These are phyloP conservation scores for Patella vulgata DNA, from an alignment of 1,140 invertebrate genomes.

Conservation along the genomic window DNA sequence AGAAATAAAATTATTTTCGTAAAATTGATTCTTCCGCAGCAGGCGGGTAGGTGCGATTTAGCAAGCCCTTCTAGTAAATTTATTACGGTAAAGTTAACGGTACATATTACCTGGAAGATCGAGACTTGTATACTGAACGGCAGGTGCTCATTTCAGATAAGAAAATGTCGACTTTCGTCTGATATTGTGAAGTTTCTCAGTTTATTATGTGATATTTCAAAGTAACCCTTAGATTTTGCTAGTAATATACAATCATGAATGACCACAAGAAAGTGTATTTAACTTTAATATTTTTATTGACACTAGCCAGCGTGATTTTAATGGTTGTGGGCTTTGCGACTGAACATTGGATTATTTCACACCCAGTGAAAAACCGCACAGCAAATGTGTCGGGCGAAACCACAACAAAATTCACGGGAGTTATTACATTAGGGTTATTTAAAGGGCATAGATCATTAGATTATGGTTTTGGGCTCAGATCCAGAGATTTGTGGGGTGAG, in stretches of 20 bases:
- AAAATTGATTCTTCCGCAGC: no score
- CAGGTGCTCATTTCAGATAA: no score
- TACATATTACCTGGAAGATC: no score
- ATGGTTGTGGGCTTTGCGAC: slow-evolving; percentile 86
- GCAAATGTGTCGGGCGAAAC: slow-evolving; percentile 17
- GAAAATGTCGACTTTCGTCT: no score
- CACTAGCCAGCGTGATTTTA: slow-evolving; percentile 82
- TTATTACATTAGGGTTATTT: slow-evolving; percentile 45
- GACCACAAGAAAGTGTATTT: slow-evolving; percentile 72
- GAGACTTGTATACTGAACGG: no score
- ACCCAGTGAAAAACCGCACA: slow-evolving; percentile 73
- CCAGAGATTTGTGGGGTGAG: slow-evolving; percentile 19
- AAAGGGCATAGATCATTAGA: slow-evolving; percentile 34
- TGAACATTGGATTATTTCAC: slow-evolving; percentile 86
- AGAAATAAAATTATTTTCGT: no score
- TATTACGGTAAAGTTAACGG: no score
- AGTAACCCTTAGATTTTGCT: no score
- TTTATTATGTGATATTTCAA: no score
- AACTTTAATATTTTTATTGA: slow-evolving; percentile 88
- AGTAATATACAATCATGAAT: slow-evolving; percentile 29
- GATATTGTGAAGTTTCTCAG: no score
- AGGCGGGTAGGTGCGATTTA: no score
- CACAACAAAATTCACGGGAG: slow-evolving; percentile 9
- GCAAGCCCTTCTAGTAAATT: no score
- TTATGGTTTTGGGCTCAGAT: slow-evolving; percentile 33